phyloP scores from a whole-genome alignment of 2,797 vertebrate genomes.

The Mycteria americana region DNA sequence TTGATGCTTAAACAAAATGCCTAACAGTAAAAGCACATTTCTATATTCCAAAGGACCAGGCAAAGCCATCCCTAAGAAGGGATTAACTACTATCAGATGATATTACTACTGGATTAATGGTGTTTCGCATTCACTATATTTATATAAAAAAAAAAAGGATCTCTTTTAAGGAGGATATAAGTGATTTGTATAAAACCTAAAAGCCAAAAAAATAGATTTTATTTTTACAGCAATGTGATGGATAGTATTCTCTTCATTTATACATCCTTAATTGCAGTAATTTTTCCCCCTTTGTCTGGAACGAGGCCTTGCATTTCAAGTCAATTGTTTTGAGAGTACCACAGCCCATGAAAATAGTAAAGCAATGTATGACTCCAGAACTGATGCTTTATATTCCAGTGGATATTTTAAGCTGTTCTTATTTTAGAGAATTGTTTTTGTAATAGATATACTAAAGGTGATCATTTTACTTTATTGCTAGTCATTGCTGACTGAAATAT shows the following conservation, averaged over 20 bases:
- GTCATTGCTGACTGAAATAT: conserved; percentile 69
- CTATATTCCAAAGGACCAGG: conserved; percentile 66
- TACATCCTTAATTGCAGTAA: conserved; percentile 41
- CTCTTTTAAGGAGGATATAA: conserved; percentile 66
- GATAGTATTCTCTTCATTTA: conserved; percentile 33
- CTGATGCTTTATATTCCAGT: conserved; percentile 20
- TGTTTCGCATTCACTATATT: conserved; percentile 73
- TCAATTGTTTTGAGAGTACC: conserved; percentile 11
- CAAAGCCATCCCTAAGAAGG: conserved; percentile 75
- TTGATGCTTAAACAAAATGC: conserved; percentile 73
- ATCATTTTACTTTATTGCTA: conserved; percentile 70
- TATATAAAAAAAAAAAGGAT: conserved; percentile 11
- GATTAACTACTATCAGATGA: conserved; percentile 81
- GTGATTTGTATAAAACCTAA: conserved; percentile 67
- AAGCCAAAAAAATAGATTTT: conserved; percentile 26
- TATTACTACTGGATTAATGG: conserved; percentile 78
- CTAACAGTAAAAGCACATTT: conserved; percentile 71
- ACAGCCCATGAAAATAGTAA: not conserved
- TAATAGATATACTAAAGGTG: conserved; percentile 69
- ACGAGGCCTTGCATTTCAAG: not conserved
- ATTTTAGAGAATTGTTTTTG: conserved; percentile 71
- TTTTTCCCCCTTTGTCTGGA: not conserved
- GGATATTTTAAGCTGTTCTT: conserved; percentile 63
- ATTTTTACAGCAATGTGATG: not conserved
- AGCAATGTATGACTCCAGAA: not conserved